These are phyloP conservation scores for Gymnocheta viridis DNA, from an alignment of 2,888 invertebrate species.

Conservation along the genomic window DNA sequence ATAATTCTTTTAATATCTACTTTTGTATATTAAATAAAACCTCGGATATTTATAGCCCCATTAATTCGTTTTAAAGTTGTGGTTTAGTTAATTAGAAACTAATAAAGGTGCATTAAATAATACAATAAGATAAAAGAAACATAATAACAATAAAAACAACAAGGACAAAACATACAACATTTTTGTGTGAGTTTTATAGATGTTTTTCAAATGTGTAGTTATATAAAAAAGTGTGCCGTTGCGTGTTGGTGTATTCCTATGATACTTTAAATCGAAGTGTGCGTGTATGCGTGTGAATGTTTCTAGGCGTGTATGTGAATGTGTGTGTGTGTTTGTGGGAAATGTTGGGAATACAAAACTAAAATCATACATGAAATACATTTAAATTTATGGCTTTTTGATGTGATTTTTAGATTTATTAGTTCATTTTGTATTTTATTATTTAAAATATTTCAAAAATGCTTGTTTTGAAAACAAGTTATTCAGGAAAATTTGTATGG, in stretches of 20 bases:
- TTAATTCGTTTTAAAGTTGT: constrained; percentile 59
- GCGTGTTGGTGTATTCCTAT: constrained; percentile 6
- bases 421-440: constrained; percentile 28
- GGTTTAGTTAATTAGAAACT: constrained; percentile 50
- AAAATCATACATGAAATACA: constrained; percentile 29
- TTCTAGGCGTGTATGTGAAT: background rate
- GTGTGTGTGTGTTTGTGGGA: constrained; percentile 5
- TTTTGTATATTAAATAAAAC: background rate
- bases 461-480: background rate
- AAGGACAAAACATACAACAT: constrained; percentile 31
- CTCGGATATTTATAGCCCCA: background rate
- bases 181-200: constrained; percentile 52
- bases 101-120: constrained; percentile 37
- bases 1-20: background rate
- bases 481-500: background rate
- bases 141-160: constrained; percentile 11
- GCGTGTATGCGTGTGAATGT: constrained; percentile 1
- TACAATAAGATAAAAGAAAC: background rate
- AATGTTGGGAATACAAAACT: constrained; percentile 10
- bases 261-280: background rate
- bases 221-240: constrained; percentile 2
- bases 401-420: constrained; percentile 62
- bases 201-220: constrained; percentile 32
- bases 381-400: constrained; percentile 56
- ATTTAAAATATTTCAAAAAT: background rate